A percentile compares a stretch with the other conserved stretches of the same genome.
Conservation (phyloP, 30 jellyfish, hydroid and myxozoan genomes). For the Turritopsis dohrnii region DNA sequence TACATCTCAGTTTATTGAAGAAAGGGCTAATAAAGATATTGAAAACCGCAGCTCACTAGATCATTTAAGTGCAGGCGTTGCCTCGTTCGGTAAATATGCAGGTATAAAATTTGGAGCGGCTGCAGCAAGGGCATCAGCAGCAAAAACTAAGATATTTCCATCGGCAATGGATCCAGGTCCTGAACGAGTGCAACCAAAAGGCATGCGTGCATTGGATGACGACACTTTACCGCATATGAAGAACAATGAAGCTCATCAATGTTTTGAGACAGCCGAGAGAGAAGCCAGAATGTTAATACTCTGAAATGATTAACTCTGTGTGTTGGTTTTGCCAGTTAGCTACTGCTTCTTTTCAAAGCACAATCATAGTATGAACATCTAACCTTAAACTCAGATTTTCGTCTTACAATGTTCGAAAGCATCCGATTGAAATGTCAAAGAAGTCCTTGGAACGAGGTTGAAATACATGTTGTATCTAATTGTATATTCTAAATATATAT, state of each 20-base stretch:
- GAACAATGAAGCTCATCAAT: not conserved
- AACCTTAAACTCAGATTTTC: too few species aligned
- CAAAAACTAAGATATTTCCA: not conserved
- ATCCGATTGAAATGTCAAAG: too few species aligned
- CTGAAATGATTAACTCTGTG: too few species aligned
- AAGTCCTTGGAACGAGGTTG: too few species aligned
- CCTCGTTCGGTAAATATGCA: not conserved
- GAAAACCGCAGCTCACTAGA: not conserved
- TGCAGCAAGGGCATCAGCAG: not conserved
- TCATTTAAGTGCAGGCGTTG: not conserved
- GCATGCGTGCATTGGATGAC: not conserved
- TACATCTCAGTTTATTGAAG: not conserved
- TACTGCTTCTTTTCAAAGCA: too few species aligned
- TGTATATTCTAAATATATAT: too few species aligned
- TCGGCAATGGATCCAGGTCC: not conserved
- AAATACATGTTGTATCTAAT: too few species aligned
- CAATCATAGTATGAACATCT: too few species aligned
- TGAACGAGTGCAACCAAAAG: not conserved
- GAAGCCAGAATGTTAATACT: too few species aligned
- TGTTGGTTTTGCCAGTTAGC: too few species aligned
- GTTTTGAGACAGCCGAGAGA: not conserved
- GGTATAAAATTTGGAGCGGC: not conserved
- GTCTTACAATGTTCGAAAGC: too few species aligned
- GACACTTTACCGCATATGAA: not conserved
- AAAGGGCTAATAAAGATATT: not conserved